Evolutionary conservation across 2,888 invertebrate species (phyloP).

Genomic region (Netelia melanura): DNA sequence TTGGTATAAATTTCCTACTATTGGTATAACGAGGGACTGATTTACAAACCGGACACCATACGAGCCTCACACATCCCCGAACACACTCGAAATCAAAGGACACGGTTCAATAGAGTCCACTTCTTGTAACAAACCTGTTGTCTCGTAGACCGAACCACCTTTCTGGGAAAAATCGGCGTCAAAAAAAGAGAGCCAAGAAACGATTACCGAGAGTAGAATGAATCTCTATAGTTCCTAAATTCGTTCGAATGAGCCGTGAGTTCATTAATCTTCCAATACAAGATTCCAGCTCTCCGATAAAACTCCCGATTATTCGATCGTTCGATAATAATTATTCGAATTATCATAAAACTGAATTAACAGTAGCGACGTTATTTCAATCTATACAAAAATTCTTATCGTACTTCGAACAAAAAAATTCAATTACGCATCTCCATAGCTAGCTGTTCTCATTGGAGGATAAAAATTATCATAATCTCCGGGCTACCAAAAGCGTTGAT

Average conservation of each 20-base stretch:
- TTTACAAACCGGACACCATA: slow-evolving; percentile 60
- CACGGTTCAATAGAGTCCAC: slow-evolving; percentile 41
- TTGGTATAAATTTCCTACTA: slow-evolving; percentile 43
- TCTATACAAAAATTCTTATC: neutral
- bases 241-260: slow-evolving; percentile 11
- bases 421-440: neutral
- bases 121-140: neutral
- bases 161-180: slow-evolving; percentile 39
- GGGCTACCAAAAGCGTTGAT: neutral
- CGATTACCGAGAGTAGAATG: slow-evolving; percentile 27
- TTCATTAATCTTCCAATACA: neutral
- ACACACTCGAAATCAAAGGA: slow-evolving; percentile 48
- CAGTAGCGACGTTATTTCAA: neutral
- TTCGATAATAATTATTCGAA: too few relatives aligned
- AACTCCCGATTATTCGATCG: too few relatives aligned
- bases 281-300: slow-evolving; percentile 26
- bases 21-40: slow-evolving; percentile 65
- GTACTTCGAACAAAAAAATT: neutral
- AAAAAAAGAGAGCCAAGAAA: neutral
- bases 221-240: slow-evolving; percentile 33
- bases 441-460: neutral
- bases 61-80: slow-evolving; percentile 19
- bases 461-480: slow-evolving; percentile 38
- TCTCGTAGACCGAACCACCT: slow-evolving; percentile 20
- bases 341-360: too few relatives aligned